Base-by-base conservation (phyloP, 2,113 vertebrate species). In the Ariopsis seemanni region DNA sequence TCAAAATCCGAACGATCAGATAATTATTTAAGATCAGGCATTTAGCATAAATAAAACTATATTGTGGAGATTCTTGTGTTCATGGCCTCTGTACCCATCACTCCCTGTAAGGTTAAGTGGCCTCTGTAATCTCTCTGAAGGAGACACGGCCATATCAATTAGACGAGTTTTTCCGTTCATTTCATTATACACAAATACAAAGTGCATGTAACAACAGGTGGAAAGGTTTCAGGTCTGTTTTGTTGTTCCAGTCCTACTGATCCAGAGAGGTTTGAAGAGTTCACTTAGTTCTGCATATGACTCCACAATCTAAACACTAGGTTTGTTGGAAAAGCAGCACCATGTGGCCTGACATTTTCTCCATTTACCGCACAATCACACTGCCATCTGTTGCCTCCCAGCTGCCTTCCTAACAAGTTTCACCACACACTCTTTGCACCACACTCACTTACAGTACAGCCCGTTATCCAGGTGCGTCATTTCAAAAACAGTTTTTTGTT, bases 351-450 rank as follows among this genome's bases (percentile, higher is more conserved):
- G 79, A 48, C 53, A 50, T 58, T 62, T 42, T 57, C 48, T 63
- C 25, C 12, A 58, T 75, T 87, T 75, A 65, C 80, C 14, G 30
- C 81, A 77, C 81, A 83, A 83, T 50, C 67, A 65, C 27, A 75
- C 48, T 72, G 55, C 80, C 80, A 83, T 87, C 79, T 87, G 80
- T 82, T 82, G 34, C 80, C 79, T 55, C 57, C 55, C 67, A 82
- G 53, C 78, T 72, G 65, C 78, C 77, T 58, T 50, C 52, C 78
- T 87, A 87, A 87, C 65, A 65, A 87, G 85, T 52, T 69, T 58
- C 78, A 82, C 63, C 53, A 57, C 78, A 22, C 78, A 57, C 30
- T 60, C 63, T 34, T n/a, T 62, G 34, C 20, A 74, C 67, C 27
- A 22, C 69, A 22, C 60, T 52, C 25, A 62, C 34, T 11, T 42